Evolutionary conservation across 2,888 invertebrate genomes (phyloP).

Genomic region (Rhynchonema sp.): DNA sequence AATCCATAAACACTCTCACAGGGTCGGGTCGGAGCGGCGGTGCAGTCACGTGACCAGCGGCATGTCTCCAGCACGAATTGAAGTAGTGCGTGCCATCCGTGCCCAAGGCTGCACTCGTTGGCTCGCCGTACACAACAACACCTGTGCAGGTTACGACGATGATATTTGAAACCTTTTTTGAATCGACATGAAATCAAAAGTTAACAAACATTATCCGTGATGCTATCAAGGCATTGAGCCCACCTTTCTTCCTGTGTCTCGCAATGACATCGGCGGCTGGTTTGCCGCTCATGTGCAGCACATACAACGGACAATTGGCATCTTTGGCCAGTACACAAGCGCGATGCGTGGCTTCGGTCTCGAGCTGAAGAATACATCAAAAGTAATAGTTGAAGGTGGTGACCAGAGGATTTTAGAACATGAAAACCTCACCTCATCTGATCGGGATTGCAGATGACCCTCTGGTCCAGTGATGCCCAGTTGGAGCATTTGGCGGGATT

Average conservation of each 20-base stretch:
- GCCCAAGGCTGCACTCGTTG: constrained; percentile 53
- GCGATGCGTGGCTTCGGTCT: constrained; percentile 78
- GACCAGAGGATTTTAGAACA: neutral
- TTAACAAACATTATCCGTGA: neutral
- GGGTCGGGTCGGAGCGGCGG: constrained; percentile 80
- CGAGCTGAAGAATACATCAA: constrained; percentile 34
- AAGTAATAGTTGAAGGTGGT: neutral
- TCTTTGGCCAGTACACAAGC: constrained; percentile 63
- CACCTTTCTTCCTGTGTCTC: constrained; percentile 36
- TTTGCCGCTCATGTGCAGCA: constrained; percentile 84
- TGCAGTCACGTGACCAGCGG: constrained; percentile 76
- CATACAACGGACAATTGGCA: constrained; percentile 65
- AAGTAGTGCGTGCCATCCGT: constrained; percentile 55
- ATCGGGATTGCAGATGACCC: constrained; percentile 72
- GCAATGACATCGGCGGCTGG: constrained; percentile 54
- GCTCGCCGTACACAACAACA: constrained; percentile 4
- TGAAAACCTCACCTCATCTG: constrained; percentile 49
- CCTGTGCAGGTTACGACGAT: too few relatives aligned
- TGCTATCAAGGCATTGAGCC: neutral
- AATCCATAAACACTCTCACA: constrained; percentile 41
- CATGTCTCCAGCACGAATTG: constrained; percentile 68
- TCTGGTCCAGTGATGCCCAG: constrained; percentile 83
- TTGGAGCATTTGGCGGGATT: constrained; percentile 58
- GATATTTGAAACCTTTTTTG: too few relatives aligned
- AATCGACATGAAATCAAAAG: neutral